Evolutionary conservation across 2,113 vertebrate genomes (phyloP), one percentile per base, ranked within the genome.

Genomic region (Myrmecophaga tridactyla): DNA sequence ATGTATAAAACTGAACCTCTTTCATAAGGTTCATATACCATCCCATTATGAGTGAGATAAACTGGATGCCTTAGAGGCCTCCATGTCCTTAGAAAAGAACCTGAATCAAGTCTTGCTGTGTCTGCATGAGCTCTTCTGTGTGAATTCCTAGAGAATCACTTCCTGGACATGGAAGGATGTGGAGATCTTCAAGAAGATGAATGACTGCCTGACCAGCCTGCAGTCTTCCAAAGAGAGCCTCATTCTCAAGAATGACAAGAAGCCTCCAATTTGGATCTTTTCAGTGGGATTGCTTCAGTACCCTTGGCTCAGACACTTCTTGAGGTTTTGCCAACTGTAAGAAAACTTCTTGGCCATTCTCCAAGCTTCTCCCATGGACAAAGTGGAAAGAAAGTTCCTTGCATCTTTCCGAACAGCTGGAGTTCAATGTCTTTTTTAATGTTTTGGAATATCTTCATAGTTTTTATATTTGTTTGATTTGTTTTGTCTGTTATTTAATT

Each of bases 401-500:
- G 4, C 21, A 18, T 91, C 84, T 41, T 63, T 67, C 62, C 31
- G 91, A 87, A 31, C 6, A 85, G 70, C 17, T 73, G 51, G 51
- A 78, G 12, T 25, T 96, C 62, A 72, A 34, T 18, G 14, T 60
- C 58, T 43, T 17, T 7, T 80, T 90, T 78, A 51, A 14, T 31
- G 17, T 77, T 67, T 81, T 72, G 87, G 20, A 39, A 34, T 63
- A 39, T 51, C 72, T 86, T 63, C n/a, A 48, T n/a, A 23, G 62
- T 6, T 41, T 76, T 51, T 53, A 65, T 65, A 29, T 86, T 58
- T 17, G 77, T 39, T 87, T 58, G 36, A 21, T 87, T 91, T 43
- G n/a, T 39, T 91, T 92, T 86, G 8, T 69, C 84, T 85, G 53
- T 6, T 41, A n/a, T 58, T 78, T 90, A 86, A 7, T 25, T 56